Evolutionary conservation across 2,113 vertebrate genomes (phyloP), one percentile per base, ranked within the genome.

Genomic region (Chlorodrepanis virens): DNA sequence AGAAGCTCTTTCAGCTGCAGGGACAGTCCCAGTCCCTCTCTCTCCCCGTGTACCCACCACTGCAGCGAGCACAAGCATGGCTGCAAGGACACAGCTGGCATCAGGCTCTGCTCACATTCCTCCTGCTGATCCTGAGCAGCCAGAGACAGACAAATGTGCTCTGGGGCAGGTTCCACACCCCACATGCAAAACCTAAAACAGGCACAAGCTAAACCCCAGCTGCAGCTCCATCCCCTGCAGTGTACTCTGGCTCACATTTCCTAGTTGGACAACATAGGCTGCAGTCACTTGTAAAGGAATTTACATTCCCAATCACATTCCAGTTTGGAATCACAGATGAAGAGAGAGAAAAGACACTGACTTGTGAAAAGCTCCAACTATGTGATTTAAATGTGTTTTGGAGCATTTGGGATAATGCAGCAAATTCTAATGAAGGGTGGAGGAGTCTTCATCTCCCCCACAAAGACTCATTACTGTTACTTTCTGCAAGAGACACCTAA

Each of bases 241-340:
- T 1, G 33, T 42, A 45, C 89, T 93, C 87, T 90, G 89, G 63
- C 83, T 92, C 56, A 89, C 80, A 35, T 68, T 69, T 78, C 74
- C 90, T 11, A 75, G 87, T 60, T 59, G 87, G 92, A 89, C 77
- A 91, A 71, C 71, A 45, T 33, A 27, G 31, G 20, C 67, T 60
- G 77, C 87, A 89, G 93, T 81, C 93, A 78, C 79, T 78, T 75
- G 21, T 39, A 63, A 72, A 94, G 72, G 89, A 80, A 92, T 94
- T 91, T 74, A 81, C 72, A 74, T 89, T 92, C 89, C 71, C 56
- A 17, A 60, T 88, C 68, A 50, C 71, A 89, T 80, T 83, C 57
- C 72, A 54, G 47, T 78, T 75, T 85, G 90, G 87, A 94, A 71
- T 23, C 47, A 60, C 52, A 94, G 74, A 89, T 21, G 64, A 89